Base-by-base conservation (phyloP, 1,140 invertebrate species). In the Aricia agestis region DNA sequence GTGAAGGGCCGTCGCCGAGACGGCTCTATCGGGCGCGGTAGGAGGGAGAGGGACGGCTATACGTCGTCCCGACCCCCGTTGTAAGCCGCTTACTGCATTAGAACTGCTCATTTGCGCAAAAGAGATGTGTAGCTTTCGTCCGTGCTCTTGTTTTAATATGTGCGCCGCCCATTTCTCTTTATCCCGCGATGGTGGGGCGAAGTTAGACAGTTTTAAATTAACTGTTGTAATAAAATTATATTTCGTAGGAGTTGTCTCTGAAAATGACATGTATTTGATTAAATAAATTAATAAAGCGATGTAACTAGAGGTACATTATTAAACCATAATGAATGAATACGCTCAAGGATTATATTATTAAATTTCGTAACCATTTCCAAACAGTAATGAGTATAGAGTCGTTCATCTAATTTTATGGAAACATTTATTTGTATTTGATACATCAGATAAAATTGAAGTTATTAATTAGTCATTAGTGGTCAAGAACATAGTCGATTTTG, bases 221-320 rank as follows among this genome's bases (percentile, higher is more conserved):
- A 89, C 87, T 91, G 88, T 89, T 91, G 87, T 91, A 91, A 91
- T 91, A 89, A 91, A 91, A 91, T 91, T 89, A 91, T 89, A 89
- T 91, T 77, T 78, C 78, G 77, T 89, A 91, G 87, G 87, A 87
- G 84, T 89, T 87, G 85, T 82, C 87, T 90, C 85, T 87, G 83
- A 76, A 88, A 89, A 90, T 88, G 84, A 89, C 84, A 85, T 84
- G 82, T 87, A 63, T 87, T 89, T 83, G 87, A 87, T 89, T 89
- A 82, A 82, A 78, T 79, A 77, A 72, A 84, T 82, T 68, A 32
- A 68, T 57, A 58, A 58, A n/a, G 67, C 72, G 19, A 57, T 6
- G 41, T 58, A 68, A 45, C 17, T 17, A 25, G 25, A 25, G 25
- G 25, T 25, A 68, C 11, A 52, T 67, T 67, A 52, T 52, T 67